Evolutionary conservation across 2,888 invertebrate species (phyloP), one percentile per base, ranked within the genome.

Genomic region (Timandra comae): DNA sequence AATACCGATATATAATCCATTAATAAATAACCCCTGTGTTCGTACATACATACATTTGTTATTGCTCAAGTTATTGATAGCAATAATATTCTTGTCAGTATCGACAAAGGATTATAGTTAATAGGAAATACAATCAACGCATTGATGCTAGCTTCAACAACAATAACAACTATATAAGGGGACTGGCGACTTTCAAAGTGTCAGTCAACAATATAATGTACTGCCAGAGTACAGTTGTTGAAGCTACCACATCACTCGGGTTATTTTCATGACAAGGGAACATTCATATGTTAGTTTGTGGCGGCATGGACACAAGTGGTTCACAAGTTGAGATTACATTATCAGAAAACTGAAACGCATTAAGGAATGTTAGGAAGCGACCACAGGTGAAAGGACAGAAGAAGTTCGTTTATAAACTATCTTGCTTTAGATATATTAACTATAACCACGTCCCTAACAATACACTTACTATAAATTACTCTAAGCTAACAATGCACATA

Each of bases 401-500:
- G 58, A 61, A 52, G 53, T 53, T 57, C 55, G 52, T 61, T 55
- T 65, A 56, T 62, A 60, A 58, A 60, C 55, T 58, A 65, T 47
- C 63, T 63, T 66, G 67, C n/a, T n/a, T n/a, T n/a, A 70, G 59
- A 62, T 16, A 56, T 72, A 63, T 58, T 56, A 58, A 57, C 56
- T 50, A 57, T 69, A 69, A 76, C 73, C 77, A 71, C 59, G 68
- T 76, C 74, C 76, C 78, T 84, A 81, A 65, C 58, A 53, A 69
- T 75, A 78, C 80, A 76, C 80, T 84, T 82, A 82, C 57, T 67
- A 75, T 78, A 81, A 78, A 78, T 77, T 72, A 84, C 65, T 63
- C 74, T 82, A 81, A 63, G 63, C 77, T 82, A 82, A 82, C 76
- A 75, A 76, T 73, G 75, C 74, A 81, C 72, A 60, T 59, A 56